Evolutionary conservation across 2,797 vertebrate species (phyloP).

Genomic region (Ambastaia sidthimunki): DNA sequence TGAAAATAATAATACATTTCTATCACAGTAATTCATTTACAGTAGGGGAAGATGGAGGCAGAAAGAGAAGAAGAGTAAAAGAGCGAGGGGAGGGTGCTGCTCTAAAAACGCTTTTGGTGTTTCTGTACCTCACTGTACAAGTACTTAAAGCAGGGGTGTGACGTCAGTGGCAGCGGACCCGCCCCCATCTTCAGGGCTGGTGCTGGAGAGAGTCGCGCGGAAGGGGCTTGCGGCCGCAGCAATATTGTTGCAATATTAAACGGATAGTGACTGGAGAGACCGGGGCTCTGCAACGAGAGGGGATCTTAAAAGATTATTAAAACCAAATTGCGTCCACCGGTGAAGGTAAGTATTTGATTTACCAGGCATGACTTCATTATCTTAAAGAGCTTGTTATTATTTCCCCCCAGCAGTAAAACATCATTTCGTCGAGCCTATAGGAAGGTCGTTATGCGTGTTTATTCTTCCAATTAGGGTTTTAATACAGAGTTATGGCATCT

Average conservation of each 20-base stretch:
- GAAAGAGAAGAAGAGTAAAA: neutral
- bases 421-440: conserved; percentile 12
- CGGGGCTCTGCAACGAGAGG: conserved; percentile 32
- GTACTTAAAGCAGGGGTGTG: conserved; percentile 59
- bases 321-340: conserved; percentile 52
- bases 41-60: neutral
- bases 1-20: conserved; percentile 4
- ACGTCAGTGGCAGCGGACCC: conserved; percentile 69
- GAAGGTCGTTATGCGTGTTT: neutral
- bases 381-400: conserved; percentile 23
- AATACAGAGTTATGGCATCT: neutral
- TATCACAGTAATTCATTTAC: neutral
- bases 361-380: conserved; percentile 10
- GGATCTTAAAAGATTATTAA: conserved; percentile 61
- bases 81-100: conserved; percentile 19
- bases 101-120: conserved; percentile 47
- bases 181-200: conserved; percentile 68
- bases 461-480: neutral
- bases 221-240: conserved; percentile 67
- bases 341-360: conserved; percentile 72
- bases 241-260: conserved; percentile 59
- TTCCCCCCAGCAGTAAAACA: conserved; percentile 44
- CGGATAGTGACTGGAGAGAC: conserved; percentile 31
- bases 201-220: conserved; percentile 66
- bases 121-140: conserved; percentile 51